Base-by-base conservation (phyloP, 2,888 invertebrate species). In the Drosophila flavopinicola region DNA sequence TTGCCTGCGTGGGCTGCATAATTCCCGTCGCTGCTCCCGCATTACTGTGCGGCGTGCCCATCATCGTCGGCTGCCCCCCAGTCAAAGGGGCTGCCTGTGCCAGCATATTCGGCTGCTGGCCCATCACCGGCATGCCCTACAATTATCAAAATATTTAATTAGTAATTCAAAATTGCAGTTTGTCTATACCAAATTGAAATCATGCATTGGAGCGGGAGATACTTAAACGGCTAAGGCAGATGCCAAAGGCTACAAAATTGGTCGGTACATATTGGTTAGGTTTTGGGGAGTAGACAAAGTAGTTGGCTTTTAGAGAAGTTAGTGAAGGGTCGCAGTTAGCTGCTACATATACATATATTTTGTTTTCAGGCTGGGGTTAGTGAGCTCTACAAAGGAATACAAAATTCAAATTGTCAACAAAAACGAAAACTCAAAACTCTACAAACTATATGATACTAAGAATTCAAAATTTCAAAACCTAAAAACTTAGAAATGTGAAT, bases 41-140 rank as follows among this genome's bases (percentile, higher is more conserved):
- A 90, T 88, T 90, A 90, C 88, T 90, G 85, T 86, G 89, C 68
- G 70, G 71, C 78, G 86, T 78, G 78, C 75, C 75, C 79, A 88
- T 88, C 73, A 88, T 78, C 72, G 89, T 90, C 86, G 84, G 89
- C 59, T 84, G 90, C 75, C 79, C 90, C 73, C 90, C 90, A 90
- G 90, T 89, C 89, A 89, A 90, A 89, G 90, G 88, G 87, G 89
- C 89, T 89, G 67, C 60, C 71, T 90, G 90, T 73, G 86, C 87
- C 91, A 91, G 88, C 90, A 91, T 91, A 87, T 86, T 88, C 72
- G 88, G 53, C 49, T 70, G 86, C 60, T 85, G 85, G 27, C 90
- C 90, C 91, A 91, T 91, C 89, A 90, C 90, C 77, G 91, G 90
- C 90, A 91, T 91, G 64, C 91, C 91, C 90, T 91, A 91, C 84